Base-by-base conservation (phyloP, 2,113 vertebrate species). In the Engraulis encrasicolus region DNA sequence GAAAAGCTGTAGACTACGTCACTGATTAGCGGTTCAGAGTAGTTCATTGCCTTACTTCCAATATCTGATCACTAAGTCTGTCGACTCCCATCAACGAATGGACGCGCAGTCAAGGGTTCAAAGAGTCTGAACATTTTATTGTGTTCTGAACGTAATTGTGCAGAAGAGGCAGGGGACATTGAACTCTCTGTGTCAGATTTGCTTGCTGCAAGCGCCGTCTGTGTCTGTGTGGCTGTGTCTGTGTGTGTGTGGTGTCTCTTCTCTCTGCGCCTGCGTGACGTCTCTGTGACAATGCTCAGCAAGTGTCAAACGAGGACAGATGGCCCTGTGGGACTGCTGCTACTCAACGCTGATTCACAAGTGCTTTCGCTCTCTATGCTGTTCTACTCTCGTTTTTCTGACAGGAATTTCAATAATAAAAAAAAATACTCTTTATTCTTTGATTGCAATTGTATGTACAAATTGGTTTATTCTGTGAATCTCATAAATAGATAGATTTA, bases 191-290 rank as follows among this genome's bases (percentile, higher is more conserved):
- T 74, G 66, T 31, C 34, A 5, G 27, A 23, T 74, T 23, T 31
- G 31, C 34, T 27, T 9, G 40, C 40, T 45, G 40, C 40, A 45
- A 45, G 40, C 40, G 3, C 40, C 40, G 40, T 45, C 40, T 45
- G 40, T 45, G 40, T 45, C 40, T 45, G n/a, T 66, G 58, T n/a
- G 23, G n/a, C 58, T 66, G n/a, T 27, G 58, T 66, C 58, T 66
- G n/a, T n/a, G n/a, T n/a, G n/a, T n/a, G 66, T 89, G 89, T n/a
- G n/a, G n/a, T n/a, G n/a, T n/a, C n/a, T n/a, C n/a, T n/a, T n/a
- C n/a, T n/a, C n/a, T 92, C 91, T 93, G 91, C 84, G 87, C 87
- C 83, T 89, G 89, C 90, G 86, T n/a, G n/a, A n/a, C n/a, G n/a
- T n/a, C n/a, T 83, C 85, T 89, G 88, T 90, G 92, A 92, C 92